Percentiles rank a stretch among this genome's conserved stretches.
Evolutionary conservation across 2,888 invertebrate species (phyloP).

Genomic region (Drosophila basisetae): DNA sequence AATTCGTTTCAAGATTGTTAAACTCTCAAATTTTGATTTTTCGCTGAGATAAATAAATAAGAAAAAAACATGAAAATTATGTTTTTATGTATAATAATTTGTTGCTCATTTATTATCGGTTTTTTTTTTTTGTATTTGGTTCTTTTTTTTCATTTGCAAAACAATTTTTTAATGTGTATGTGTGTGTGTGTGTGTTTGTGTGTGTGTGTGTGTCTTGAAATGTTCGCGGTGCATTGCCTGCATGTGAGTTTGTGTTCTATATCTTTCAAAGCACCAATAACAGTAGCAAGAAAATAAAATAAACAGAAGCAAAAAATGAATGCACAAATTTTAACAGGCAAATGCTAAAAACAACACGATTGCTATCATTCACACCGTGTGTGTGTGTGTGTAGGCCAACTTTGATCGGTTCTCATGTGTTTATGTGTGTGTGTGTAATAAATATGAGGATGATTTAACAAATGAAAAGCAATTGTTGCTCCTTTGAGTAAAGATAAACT

Average conservation of each 20-base stretch:
- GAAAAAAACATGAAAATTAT: conserved; percentile 1
- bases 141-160: conserved; percentile 57
- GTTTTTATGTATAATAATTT: conserved; percentile 42
- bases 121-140: conserved; percentile 51
- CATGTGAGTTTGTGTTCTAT: conserved; percentile 6
- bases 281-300: conserved; percentile 49
- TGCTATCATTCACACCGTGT: conserved; percentile 53
- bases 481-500: conserved; percentile 24
- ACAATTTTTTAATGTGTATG: conserved; percentile 27
- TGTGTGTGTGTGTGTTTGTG: conserved; percentile 5
- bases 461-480: conserved; percentile 47
- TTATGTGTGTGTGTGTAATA: conserved; percentile 35
- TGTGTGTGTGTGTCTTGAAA: conserved; percentile 9
- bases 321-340: conserved; percentile 46
- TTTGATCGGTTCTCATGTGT: conserved; percentile 40
- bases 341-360: conserved; percentile 38
- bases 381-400: conserved; percentile 19
- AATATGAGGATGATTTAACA: conserved; percentile 58
- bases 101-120: conserved; percentile 53
- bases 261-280: conserved; percentile 67
- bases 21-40: not conserved
- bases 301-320: conserved; percentile 34
- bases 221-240: conserved; percentile 26
- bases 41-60: not conserved
- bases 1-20: not conserved